Conservation (phyloP, 2,888 invertebrate species). For the Drosophila pseudotakahashii region DNA sequence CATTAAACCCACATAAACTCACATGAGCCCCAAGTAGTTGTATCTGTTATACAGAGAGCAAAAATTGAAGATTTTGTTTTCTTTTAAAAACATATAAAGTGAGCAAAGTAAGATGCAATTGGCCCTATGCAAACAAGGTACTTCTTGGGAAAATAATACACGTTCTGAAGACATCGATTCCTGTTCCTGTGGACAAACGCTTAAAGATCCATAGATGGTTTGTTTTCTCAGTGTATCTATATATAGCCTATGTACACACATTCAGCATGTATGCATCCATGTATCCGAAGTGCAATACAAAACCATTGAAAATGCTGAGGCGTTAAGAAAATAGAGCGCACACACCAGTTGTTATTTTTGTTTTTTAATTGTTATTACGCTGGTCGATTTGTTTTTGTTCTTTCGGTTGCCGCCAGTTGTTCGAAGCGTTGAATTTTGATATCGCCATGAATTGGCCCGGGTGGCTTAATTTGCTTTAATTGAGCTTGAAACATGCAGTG, state of each 20-base stretch:
- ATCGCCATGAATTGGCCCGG: conserved; percentile 39
- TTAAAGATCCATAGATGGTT: background rate
- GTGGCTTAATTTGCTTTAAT: conserved; percentile 74
- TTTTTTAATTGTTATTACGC: conserved; percentile 74
- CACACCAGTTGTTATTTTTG: conserved; percentile 69
- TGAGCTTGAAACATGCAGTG: conserved; percentile 69
- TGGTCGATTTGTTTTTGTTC: conserved; percentile 40
- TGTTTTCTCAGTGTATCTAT: conserved; percentile 27
- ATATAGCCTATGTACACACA: conserved; percentile 25
- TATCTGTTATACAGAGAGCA: conserved; percentile 20
- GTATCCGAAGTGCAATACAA: conserved; percentile 52
- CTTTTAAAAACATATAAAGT: background rate
- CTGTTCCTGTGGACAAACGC: background rate
- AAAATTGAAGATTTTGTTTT: background rate
- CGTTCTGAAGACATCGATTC: no score
- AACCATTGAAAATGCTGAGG: conserved; percentile 74
- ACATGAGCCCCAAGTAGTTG: conserved; percentile 22
- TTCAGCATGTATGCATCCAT: conserved; percentile 22
- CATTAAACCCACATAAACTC: conserved; percentile 45
- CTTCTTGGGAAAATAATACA: no score
- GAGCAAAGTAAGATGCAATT: no score
- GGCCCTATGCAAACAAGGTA: no score
- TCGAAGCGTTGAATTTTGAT: conserved; percentile 64
- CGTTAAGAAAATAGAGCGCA: conserved; percentile 76
- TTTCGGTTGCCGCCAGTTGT: conserved; percentile 41